Percentiles rank a stretch among this genome's conserved stretches.
Evolutionary conservation across 1,140 invertebrate species (phyloP).

Genomic region (Sesamia nonagrioides): DNA sequence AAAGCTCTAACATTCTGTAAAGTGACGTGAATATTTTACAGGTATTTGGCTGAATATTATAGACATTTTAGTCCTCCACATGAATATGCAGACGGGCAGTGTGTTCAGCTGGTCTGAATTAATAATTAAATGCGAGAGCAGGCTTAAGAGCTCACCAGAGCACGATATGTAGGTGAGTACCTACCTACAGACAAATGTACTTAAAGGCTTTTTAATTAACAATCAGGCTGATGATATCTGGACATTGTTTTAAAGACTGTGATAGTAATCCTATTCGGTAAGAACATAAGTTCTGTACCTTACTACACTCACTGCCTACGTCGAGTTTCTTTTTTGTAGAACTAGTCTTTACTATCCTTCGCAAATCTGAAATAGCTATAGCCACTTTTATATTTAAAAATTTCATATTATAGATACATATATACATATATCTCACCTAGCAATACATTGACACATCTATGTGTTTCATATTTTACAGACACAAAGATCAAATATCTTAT

Average conservation of each 20-base stretch:
- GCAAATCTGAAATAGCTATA: too few relatives aligned
- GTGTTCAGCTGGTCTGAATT: conserved; percentile 48
- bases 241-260: neutral
- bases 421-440: too few relatives aligned
- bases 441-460: too few relatives aligned
- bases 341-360: too few relatives aligned
- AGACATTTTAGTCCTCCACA: conserved; percentile 35
- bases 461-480: too few relatives aligned
- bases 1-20: neutral
- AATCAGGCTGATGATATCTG: conserved; percentile 20
- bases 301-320: too few relatives aligned
- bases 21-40: conserved; percentile 24
- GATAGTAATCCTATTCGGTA: neutral
- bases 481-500: too few relatives aligned
- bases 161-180: neutral
- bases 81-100: conserved; percentile 42
- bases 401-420: too few relatives aligned
- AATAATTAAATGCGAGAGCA: conserved; percentile 56
- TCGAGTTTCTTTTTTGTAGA: too few relatives aligned
- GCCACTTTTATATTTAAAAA: too few relatives aligned
- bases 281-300: too few relatives aligned
- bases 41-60: conserved; percentile 39
- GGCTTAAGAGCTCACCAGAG: conserved; percentile 55
- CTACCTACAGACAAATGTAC: conserved; percentile 20
- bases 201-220: conserved; percentile 21